Conservation (phyloP, 2,113 vertebrate genomes). For the Clarias batrachus region DNA sequence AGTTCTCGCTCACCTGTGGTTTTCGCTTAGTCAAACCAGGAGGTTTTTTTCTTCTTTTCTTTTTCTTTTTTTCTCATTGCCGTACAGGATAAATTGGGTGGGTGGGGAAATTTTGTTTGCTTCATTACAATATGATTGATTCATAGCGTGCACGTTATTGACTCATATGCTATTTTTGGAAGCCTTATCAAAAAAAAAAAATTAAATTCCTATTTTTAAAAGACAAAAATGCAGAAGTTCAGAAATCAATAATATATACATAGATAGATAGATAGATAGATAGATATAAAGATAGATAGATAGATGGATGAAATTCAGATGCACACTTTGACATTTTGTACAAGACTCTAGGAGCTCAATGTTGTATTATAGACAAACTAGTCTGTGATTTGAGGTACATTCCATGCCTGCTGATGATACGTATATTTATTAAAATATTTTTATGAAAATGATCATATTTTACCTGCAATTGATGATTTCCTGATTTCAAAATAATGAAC, state of each 20-base stretch:
- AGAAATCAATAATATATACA: neutral
- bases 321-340: neutral
- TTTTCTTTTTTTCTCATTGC: constrained; percentile 53
- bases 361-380: neutral
- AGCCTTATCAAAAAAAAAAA: constrained; percentile 53
- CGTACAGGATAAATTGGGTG: constrained; percentile 66
- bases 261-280: neutral
- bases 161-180: constrained; percentile 72
- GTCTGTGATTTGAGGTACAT: no score
- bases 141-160: constrained; percentile 58
- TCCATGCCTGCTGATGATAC: no score
- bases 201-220: constrained; percentile 56
- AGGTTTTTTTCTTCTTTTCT: constrained; percentile 64
- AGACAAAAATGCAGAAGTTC: constrained; percentile 38
- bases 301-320: neutral
- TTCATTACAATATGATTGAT: constrained; percentile 61
- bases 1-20: constrained; percentile 74
- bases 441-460: no score
- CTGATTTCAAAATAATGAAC: no score
- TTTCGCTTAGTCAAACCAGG: constrained; percentile 86
- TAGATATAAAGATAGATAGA: neutral
- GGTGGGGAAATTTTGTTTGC: constrained; percentile 66
- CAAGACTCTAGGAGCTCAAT: neutral
- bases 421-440: no score
- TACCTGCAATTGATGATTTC: no score